A percentile compares a stretch with the other conserved stretches of the same genome.
phyloP scores from a whole-genome alignment of 2,797 vertebrate species.

The Sorex maritimensis region DNA sequence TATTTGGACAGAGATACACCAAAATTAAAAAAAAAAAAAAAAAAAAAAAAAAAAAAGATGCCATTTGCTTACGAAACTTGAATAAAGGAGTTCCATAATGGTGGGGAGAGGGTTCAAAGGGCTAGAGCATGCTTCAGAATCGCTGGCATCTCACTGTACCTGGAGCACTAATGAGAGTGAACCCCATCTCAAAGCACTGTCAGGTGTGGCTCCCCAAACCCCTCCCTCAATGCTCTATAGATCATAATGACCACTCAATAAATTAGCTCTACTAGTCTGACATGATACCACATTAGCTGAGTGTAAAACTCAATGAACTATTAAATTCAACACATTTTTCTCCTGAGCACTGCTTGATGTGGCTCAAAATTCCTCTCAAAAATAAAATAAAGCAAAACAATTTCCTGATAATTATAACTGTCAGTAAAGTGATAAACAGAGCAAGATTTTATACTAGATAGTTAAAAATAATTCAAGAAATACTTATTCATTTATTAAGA shows the following conservation, averaged over 20 bases:
- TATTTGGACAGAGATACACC: not conserved
- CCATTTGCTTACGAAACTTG: not conserved
- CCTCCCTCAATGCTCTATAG: not conserved
- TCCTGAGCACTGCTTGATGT: too few species aligned
- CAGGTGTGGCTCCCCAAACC: too few species aligned
- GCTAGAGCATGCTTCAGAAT: too few species aligned
- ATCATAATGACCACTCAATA: constrained; percentile 6
- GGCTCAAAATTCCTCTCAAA: too few species aligned
- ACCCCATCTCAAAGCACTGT: too few species aligned
- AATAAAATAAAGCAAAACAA: not conserved
- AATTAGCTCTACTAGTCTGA: not conserved
- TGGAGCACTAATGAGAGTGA: too few species aligned
- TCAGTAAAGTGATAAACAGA: not conserved
- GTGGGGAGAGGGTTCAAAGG: too few species aligned
- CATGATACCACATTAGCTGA: not conserved
- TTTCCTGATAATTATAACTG: not conserved
- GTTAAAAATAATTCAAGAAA: constrained; percentile 34
- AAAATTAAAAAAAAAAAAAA: not conserved
- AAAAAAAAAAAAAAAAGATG: not conserved
- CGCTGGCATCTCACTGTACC: too few species aligned
- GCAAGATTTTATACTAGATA: constrained; percentile 4
- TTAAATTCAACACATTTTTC: not conserved
- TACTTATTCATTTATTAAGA: constrained; percentile 5
- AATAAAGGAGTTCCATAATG: not conserved
- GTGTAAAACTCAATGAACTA: constrained; percentile 41